Percentiles rank a stretch among this genome's conserved stretches.
Evolutionary conservation across 2,888 invertebrate genomes (phyloP).

Genomic region (Anthrax anthrax): DNA sequence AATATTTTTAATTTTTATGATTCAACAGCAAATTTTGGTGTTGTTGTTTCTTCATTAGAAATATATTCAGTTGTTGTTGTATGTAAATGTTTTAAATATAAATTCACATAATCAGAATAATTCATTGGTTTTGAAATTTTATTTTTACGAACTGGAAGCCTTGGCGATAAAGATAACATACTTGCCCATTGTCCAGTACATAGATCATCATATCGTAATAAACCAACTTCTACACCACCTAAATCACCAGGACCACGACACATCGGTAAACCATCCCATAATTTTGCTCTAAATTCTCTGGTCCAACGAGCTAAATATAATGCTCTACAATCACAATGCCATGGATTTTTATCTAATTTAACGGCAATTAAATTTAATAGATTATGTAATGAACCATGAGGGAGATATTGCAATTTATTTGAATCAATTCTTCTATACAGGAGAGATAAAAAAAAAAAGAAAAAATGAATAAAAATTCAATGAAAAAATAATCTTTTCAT

Average conservation of each 20-base stretch:
- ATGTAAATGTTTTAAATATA: constrained; percentile 31
- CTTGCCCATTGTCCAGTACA: constrained; percentile 62
- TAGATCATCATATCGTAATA: constrained; percentile 45
- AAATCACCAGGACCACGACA: constrained; percentile 40
- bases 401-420: constrained; percentile 48
- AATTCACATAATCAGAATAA: constrained; percentile 31
- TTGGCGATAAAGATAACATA: constrained; percentile 39
- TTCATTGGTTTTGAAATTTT: constrained; percentile 31
- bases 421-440: constrained; percentile 40
- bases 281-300: constrained; percentile 34
- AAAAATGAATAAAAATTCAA: constrained; percentile 14
- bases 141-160: constrained; percentile 30
- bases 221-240: constrained; percentile 36
- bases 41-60: constrained; percentile 4
- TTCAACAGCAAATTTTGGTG: constrained; percentile 3
- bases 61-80: constrained; percentile 14
- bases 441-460: constrained; percentile 19
- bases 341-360: constrained; percentile 47
- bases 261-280: constrained; percentile 39
- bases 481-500: neutral
- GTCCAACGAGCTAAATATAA: constrained; percentile 48
- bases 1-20: constrained; percentile 1
- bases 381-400: constrained; percentile 43
- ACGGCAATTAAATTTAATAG: constrained; percentile 41
- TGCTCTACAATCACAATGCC: constrained; percentile 49